Evolutionary conservation across 2,888 invertebrate genomes (phyloP).

Genomic region (Oxycera nigricornis): DNA sequence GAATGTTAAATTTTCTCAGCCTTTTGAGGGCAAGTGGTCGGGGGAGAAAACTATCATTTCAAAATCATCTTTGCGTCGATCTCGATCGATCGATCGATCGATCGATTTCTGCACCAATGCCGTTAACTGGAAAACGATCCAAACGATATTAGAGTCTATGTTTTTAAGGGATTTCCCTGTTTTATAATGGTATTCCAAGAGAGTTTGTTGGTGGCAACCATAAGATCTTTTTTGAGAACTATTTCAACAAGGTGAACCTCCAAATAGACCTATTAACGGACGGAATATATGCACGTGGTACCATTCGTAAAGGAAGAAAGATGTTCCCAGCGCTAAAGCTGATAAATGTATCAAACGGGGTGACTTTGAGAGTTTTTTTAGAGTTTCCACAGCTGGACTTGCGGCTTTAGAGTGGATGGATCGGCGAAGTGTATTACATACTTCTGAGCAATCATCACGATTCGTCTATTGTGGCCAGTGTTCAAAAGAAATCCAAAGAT

Average conservation of each 20-base stretch:
- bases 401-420: neutral
- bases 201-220: neutral
- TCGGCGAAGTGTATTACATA: neutral
- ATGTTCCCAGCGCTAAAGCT: neutral
- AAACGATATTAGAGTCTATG: neutral
- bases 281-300: constrained; percentile 36
- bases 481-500: constrained; percentile 1
- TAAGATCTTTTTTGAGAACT: neutral
- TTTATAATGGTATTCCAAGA: neutral
- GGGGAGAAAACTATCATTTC: neutral
- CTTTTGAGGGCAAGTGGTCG: no score
- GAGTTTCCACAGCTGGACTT: neutral
- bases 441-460: neutral
- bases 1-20: no score
- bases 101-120: no score
- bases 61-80: neutral
- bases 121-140: no score
- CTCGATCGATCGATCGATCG: no score
- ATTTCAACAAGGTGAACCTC: constrained; percentile 18
- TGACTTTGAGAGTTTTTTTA: no score
- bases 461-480: neutral
- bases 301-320: constrained; percentile 2
- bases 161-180: neutral
- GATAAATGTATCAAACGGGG: neutral
- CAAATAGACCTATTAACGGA: constrained; percentile 34